phyloP scores from a whole-genome alignment of 2,888 invertebrate species.

The Tipula lateralis region DNA sequence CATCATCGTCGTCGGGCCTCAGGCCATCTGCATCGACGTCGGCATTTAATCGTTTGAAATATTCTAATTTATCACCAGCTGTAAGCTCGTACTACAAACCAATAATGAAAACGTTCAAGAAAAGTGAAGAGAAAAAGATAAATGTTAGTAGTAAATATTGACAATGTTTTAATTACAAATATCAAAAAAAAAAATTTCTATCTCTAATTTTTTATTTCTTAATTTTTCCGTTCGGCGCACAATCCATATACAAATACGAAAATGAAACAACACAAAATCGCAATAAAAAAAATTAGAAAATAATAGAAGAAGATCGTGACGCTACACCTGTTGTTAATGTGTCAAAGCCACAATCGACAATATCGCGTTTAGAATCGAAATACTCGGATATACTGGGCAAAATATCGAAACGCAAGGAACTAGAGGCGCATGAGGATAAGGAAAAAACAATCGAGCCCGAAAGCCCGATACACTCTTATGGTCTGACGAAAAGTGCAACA shows the following conservation, averaged over 20 bases:
- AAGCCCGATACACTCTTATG: slow-evolving; percentile 39
- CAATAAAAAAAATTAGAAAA: neutral
- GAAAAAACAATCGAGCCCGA: slow-evolving; percentile 69
- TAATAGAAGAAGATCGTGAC: slow-evolving; percentile 42
- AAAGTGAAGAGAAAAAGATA: slow-evolving; percentile 40
- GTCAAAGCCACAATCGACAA: slow-evolving; percentile 48
- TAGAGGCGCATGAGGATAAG: slow-evolving; percentile 54
- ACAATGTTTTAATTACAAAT: neutral
- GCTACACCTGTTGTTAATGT: slow-evolving; percentile 42
- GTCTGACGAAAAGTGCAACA: slow-evolving; percentile 46
- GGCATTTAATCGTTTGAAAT: slow-evolving; percentile 46
- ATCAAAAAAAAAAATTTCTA: neutral
- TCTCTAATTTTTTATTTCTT: neutral
- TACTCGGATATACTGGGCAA: slow-evolving; percentile 71
- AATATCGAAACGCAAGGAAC: slow-evolving; percentile 53
- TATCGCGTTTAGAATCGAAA: slow-evolving; percentile 71
- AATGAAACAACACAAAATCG: neutral
- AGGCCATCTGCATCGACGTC: slow-evolving; percentile 42
- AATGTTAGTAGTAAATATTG: slow-evolving; percentile 44
- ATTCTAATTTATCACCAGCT: slow-evolving; percentile 46
- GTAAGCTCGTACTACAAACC: slow-evolving; percentile 48
- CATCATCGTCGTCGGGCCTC: slow-evolving; percentile 37
- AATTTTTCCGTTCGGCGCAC: neutral
- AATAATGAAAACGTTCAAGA: slow-evolving; percentile 44
- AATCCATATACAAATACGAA: neutral